Conservation (phyloP, 2,888 invertebrate genomes). For the Masnerella sp. region DNA sequence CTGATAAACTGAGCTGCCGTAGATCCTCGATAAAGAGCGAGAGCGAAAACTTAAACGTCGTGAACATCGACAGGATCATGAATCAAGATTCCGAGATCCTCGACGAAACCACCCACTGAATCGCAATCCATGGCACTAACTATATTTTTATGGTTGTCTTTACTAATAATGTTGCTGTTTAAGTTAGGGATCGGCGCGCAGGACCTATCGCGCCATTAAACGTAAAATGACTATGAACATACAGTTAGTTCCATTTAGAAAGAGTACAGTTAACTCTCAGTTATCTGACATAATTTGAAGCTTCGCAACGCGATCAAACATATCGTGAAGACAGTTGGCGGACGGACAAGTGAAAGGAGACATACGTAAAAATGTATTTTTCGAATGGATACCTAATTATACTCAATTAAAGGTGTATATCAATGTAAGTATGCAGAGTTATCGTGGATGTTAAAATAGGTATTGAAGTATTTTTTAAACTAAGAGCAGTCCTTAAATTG, state of each 20-base stretch:
- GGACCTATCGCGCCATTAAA: not conserved
- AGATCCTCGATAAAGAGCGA: constrained; percentile 63
- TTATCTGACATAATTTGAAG: constrained; percentile 56
- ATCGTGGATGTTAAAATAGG: constrained; percentile 35
- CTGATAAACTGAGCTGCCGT: constrained; percentile 60
- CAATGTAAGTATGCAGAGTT: constrained; percentile 39
- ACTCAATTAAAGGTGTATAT: constrained; percentile 32
- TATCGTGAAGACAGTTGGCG: not conserved
- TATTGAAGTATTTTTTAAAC: constrained; percentile 47
- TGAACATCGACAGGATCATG: constrained; percentile 60
- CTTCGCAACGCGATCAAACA: not conserved
- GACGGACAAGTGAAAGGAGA: not conserved
- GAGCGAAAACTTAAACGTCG: constrained; percentile 65
- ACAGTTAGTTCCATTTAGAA: constrained; percentile 49
- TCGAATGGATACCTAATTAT: constrained; percentile 41
- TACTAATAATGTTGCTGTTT: constrained; percentile 35
- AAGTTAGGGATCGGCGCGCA: too few species aligned
- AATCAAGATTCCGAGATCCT: constrained; percentile 54
- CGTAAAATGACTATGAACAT: constrained; percentile 55
- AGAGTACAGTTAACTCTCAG: constrained; percentile 53
- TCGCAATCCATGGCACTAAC: constrained; percentile 62
- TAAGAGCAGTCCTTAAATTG: constrained; percentile 43
- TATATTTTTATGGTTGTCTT: constrained; percentile 53
- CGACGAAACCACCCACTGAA: constrained; percentile 54
- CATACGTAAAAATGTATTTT: constrained; percentile 34